These are phyloP conservation scores for Himalopsyche japonica DNA, from an alignment of 2,888 invertebrate genomes.

Conservation along the genomic window DNA sequence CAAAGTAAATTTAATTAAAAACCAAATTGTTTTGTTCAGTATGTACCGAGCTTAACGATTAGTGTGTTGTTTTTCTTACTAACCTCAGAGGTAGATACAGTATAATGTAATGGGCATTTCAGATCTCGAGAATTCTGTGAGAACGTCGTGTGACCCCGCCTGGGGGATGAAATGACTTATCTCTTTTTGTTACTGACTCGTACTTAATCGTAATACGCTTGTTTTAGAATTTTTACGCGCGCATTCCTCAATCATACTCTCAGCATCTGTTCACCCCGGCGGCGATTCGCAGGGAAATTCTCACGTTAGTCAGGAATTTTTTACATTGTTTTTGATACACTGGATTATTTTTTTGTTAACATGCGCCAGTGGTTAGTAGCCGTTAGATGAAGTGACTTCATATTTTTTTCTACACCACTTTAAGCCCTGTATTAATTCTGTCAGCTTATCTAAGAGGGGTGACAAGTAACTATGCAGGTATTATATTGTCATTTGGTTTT, in stretches of 20 bases:
- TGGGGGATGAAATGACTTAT: conserved; percentile 35
- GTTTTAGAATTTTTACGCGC: conserved; percentile 25
- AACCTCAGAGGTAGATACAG: neutral
- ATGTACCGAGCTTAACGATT: neutral
- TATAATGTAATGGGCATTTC: neutral
- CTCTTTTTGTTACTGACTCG: conserved; percentile 7
- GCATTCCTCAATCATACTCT: neutral
- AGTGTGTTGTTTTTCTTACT: neutral
- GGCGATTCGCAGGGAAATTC: neutral
- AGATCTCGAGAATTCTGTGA: conserved; percentile 9
- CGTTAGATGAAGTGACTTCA: neutral
- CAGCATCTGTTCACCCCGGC: neutral
- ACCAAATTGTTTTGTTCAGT: neutral
- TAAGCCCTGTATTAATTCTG: too few relatives aligned
- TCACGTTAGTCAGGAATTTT: neutral
- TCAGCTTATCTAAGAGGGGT: too few relatives aligned
- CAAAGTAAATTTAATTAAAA: neutral
- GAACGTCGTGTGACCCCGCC: conserved; percentile 32
- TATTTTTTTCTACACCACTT: too few relatives aligned
- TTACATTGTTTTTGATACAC: neutral
- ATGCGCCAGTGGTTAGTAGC: neutral
- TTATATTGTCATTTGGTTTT: too few relatives aligned
- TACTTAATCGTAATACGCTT: neutral
- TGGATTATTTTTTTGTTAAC: neutral
- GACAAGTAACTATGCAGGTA: too few relatives aligned